Evolutionary conservation across 2,113 vertebrate species (phyloP).

Genomic region (Microcebus murinus): DNA sequence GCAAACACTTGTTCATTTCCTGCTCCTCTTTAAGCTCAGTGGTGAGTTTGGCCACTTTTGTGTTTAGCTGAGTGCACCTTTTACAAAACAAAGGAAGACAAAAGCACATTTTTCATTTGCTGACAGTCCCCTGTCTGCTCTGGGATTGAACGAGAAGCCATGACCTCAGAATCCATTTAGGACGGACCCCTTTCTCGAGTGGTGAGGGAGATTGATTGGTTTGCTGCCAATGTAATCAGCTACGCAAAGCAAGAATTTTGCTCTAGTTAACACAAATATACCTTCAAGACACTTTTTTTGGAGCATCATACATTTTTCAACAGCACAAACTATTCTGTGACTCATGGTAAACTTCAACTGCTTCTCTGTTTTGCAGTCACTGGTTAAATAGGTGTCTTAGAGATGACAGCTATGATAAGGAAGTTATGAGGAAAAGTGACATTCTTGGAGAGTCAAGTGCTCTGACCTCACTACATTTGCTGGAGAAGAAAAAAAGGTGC

Average conservation of each 20-base stretch:
- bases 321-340: conserved; percentile 17
- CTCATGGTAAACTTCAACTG: not conserved
- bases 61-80: conserved; percentile 93
- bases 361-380: not conserved
- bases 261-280: not conserved
- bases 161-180: conserved; percentile 7
- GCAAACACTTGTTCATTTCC: conserved; percentile 96
- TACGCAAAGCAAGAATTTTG: not conserved
- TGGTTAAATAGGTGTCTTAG: not conserved
- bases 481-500: not conserved
- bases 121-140: not conserved
- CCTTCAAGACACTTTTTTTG: not conserved
- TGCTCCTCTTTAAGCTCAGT: conserved; percentile 97
- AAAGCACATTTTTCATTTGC: conserved; percentile 35
- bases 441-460: conserved; percentile 47
- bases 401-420: not conserved
- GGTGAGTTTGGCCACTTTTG: conserved; percentile 90
- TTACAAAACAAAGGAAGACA: conserved; percentile 60
- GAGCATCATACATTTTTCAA: conserved; percentile 1
- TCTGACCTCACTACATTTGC: conserved; percentile 49
- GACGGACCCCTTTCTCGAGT: not conserved
- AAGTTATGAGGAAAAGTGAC: conserved; percentile 55
- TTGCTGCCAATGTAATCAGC: not conserved
- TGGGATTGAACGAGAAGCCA: not conserved
- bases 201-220: not conserved